These are phyloP conservation scores for Gyrodactylus salaris DNA, from an alignment of 1,140 invertebrate genomes.

Conservation along the genomic window DNA sequence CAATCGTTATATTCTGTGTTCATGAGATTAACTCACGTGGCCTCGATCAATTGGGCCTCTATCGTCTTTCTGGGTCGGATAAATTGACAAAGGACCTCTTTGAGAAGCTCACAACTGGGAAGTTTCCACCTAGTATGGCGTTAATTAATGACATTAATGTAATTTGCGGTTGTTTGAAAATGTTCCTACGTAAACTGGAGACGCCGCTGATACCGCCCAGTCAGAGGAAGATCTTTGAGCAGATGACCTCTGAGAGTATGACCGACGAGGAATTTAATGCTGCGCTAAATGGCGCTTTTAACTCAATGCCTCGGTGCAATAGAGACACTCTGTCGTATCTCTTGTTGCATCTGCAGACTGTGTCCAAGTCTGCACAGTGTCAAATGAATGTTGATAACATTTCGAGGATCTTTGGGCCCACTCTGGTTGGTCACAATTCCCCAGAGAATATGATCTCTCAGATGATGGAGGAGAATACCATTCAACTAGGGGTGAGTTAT, in stretches of 20 bases:
- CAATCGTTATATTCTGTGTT: not conserved
- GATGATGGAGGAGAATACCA: conserved; percentile 29
- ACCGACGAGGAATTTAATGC: conserved; percentile 16
- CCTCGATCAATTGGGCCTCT: not conserved
- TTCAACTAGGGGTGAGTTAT: conserved; percentile 25
- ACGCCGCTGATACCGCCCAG: conserved; percentile 44
- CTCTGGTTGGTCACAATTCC: conserved; percentile 40
- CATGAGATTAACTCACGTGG: not conserved
- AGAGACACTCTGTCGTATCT: conserved; percentile 50
- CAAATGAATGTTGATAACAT: conserved; percentile 44
- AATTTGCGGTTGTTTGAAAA: conserved; percentile 46
- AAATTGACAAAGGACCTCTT: not conserved
- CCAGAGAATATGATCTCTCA: conserved; percentile 28
- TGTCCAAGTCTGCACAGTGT: conserved; percentile 32
- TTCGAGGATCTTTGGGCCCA: conserved; percentile 45
- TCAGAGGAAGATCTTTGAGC: conserved; percentile 24
- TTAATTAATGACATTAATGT: conserved; percentile 33
- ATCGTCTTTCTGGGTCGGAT: not conserved
- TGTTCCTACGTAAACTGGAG: conserved; percentile 40
- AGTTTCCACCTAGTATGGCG: conserved; percentile 8
- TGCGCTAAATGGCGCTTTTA: conserved; percentile 31
- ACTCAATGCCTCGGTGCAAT: conserved; percentile 41
- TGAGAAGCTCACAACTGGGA: not conserved
- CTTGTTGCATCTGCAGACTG: conserved; percentile 43
- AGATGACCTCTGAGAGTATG: not conserved